phyloP scores from a whole-genome alignment of 2,797 vertebrate species.

The Megaceryle alcyon region DNA sequence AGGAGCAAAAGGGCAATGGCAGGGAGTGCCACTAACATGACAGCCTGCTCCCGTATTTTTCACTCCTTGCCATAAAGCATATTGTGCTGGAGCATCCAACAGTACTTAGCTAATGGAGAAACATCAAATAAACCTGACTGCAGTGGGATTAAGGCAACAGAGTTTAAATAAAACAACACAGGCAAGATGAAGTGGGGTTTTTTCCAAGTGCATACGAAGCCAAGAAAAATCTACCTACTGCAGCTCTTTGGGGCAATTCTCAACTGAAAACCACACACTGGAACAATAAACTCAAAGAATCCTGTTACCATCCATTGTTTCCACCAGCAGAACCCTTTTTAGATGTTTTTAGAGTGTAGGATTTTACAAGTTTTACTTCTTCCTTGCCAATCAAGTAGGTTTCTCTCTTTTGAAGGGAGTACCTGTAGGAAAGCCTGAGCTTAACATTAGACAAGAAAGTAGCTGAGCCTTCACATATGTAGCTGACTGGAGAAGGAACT shows the following conservation, averaged over 20 bases:
- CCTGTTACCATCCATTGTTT: not conserved
- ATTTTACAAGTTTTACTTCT: not conserved
- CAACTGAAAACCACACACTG: not conserved
- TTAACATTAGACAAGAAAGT: not conserved
- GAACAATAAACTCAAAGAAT: not conserved
- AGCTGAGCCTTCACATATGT: not conserved
- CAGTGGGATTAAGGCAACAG: not conserved
- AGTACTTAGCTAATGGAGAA: not conserved
- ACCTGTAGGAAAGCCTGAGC: not conserved
- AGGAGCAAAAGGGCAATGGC: not conserved
- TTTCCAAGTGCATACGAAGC: not conserved
- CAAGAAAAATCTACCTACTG: not conserved
- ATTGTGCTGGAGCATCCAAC: not conserved
- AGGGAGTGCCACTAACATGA: not conserved
- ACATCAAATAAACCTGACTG: not conserved
- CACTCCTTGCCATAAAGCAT: not conserved
- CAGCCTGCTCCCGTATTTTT: not conserved
- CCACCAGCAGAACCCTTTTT: not conserved
- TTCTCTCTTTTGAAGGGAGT: not conserved
- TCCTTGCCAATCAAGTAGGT: not conserved
- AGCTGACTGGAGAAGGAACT: not conserved
- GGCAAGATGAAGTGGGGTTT: not conserved
- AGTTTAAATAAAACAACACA: slow-evolving; percentile 10
- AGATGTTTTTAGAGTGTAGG: not conserved
- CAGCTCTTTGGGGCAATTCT: not conserved